Conservation (phyloP, 1,140 invertebrate genomes). For the Diplogasteroides magnus region DNA sequence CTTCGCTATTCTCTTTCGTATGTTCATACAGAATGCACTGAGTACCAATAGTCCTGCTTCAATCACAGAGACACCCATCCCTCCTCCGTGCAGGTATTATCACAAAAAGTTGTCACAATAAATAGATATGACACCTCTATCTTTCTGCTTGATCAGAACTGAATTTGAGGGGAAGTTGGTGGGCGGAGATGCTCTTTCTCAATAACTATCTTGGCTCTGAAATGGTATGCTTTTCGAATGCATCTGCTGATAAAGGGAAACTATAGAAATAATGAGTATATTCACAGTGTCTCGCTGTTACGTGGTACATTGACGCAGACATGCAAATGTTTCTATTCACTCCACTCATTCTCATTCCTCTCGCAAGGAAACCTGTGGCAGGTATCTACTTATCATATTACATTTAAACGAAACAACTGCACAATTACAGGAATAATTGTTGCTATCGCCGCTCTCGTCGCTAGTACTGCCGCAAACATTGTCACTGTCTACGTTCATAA, state of each 20-base stretch:
- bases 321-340: conserved; percentile 40
- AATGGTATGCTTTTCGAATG: background rate
- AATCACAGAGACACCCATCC: too few relatives aligned
- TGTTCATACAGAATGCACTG: background rate
- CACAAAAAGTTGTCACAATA: too few relatives aligned
- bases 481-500: background rate
- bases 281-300: conserved; percentile 26
- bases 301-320: conserved; percentile 35
- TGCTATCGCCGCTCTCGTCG: background rate
- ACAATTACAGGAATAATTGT: too few relatives aligned
- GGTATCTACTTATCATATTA: too few relatives aligned
- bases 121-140: background rate
- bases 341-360: conserved; percentile 30
- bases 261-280: background rate
- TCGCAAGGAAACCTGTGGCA: conserved; percentile 25
- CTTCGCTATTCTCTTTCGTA: background rate
- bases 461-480: background rate
- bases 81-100: too few relatives aligned
- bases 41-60: too few relatives aligned
- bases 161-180: conserved; percentile 22
- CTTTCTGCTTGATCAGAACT: conserved; percentile 1
- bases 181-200: conserved; percentile 25
- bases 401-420: too few relatives aligned
- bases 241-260: too few relatives aligned
- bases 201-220: conserved; percentile 19